Percentiles rank a stretch among this genome's conserved stretches.
phyloP scores from a whole-genome alignment of 2,888 invertebrate genomes.

The Thymelicus lineola region DNA sequence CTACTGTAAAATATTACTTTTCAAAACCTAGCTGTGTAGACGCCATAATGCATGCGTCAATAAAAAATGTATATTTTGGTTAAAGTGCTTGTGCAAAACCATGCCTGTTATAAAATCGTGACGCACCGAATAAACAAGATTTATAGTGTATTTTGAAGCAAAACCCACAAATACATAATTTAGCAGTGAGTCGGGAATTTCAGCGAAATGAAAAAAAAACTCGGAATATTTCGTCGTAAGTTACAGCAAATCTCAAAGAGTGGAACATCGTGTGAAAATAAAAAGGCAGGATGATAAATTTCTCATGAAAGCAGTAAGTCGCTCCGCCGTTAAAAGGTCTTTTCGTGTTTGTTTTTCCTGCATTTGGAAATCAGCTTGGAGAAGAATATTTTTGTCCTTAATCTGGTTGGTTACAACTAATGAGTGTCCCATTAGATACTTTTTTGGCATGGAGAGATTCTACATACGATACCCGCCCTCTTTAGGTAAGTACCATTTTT shows the following conservation, averaged over 20 bases:
- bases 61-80: not conserved
- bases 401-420: not conserved
- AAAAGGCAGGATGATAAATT: slow-evolving; percentile 13
- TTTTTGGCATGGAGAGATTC: too few species aligned
- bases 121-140: not conserved
- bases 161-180: slow-evolving; percentile 5
- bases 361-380: slow-evolving; percentile 1
- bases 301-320: slow-evolving; percentile 11
- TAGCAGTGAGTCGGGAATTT: slow-evolving; percentile 1
- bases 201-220: slow-evolving; percentile 7
- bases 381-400: not conserved
- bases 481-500: too few species aligned
- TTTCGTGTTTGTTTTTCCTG: not conserved
- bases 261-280: slow-evolving; percentile 15
- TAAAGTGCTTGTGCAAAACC: not conserved
- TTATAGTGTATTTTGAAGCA: slow-evolving; percentile 7
- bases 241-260: slow-evolving; percentile 3
- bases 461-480: too few species aligned
- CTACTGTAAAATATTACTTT: not conserved
- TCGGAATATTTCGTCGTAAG: not conserved
- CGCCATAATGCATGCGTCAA: not conserved
- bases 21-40: not conserved
- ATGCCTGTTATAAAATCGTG: slow-evolving; percentile 2
- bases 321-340: slow-evolving; percentile 2
- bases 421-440: too few species aligned